A percentile compares a stretch with the other conserved stretches of the same genome.
Conservation (phyloP, 2,113 vertebrate genomes). For the Condylura cristata region DNA sequence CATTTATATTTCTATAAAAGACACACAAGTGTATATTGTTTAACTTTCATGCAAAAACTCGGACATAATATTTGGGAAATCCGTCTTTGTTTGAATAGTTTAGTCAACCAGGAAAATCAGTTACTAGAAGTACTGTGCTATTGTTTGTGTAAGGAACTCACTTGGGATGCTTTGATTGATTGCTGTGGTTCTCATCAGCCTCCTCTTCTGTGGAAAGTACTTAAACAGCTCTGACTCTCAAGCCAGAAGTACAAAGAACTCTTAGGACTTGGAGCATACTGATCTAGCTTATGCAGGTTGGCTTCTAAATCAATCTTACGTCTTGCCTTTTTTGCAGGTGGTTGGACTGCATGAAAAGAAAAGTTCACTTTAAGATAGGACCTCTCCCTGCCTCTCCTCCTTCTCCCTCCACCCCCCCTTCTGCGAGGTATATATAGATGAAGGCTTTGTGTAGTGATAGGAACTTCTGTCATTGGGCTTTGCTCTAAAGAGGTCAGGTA, state of each 20-base stretch:
- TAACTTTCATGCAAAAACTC: conserved; percentile 72
- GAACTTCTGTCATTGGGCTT: not conserved
- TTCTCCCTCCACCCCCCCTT: not conserved
- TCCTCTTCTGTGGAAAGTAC: conserved; percentile 57
- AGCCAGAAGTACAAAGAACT: conserved; percentile 19
- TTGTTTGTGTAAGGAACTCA: conserved; percentile 72
- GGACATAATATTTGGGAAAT: conserved; percentile 62
- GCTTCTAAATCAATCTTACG: not conserved
- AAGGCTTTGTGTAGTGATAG: conserved; percentile 4
- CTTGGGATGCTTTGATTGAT: conserved; percentile 74
- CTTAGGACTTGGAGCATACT: conserved; percentile 7
- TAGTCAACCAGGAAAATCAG: conserved; percentile 64
- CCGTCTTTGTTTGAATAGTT: conserved; percentile 65
- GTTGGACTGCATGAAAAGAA: conserved; percentile 60
- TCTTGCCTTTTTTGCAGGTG: conserved; percentile 68
- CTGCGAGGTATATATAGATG: not conserved
- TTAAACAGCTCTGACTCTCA: conserved; percentile 55
- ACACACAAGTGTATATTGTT: conserved; percentile 66
- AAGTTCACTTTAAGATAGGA: conserved; percentile 55
- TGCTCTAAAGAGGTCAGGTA: conserved; percentile 40
- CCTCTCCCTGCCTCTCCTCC: rapidly evolving
- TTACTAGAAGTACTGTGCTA: conserved; percentile 55
- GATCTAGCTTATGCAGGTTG: not conserved
- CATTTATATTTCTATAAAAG: conserved; percentile 72
- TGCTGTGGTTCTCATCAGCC: conserved; percentile 56